Base-by-base conservation (phyloP, 35 echinoderm and acorn worm species). In the Strongylocentrotus purpuratus region DNA sequence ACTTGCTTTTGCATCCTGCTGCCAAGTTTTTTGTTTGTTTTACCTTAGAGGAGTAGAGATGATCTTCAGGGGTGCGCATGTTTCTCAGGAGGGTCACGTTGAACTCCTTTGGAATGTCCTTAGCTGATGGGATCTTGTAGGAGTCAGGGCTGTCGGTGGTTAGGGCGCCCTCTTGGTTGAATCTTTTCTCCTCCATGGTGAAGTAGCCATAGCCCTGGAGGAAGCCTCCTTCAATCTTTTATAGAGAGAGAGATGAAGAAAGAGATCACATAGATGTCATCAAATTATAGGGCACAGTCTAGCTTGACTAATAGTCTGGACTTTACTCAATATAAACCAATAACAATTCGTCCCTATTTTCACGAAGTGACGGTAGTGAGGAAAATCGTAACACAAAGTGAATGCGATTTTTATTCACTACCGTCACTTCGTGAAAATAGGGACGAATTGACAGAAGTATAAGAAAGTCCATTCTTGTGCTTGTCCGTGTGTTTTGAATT, bases 31-130 rank as follows among this genome's bases (percentile, higher is more conserved):
- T 50, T 2, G 1, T 55, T 55, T 55, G 10, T 28, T 31, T 31
- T 94, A 96, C 95, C 95, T 96, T 96, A 33, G 95, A 96, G 9
- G 95, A 96, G 61, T 94, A 96, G 41, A 96, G 59, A 60, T 47
- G 31, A 32, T 59, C 46, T 32, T 55, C 47, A 48, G 48, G 45
- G 32, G 32, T 96, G n/a, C 25, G 13, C n/a, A 46, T 46, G 78
- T 96, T 88, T 28, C 86, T 46, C 28, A 96, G 33, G 13, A 96
- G 33, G 13, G 85, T 94, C 7, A 96, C 91, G 47, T 96, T 96
- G 86, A 96, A 96, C 41, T 96, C 78, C 4, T 85, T 58, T 0
- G 95, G 95, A 11, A 96, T 94, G 87, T 96, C 94, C 35, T 31
- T 87, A 25, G 59, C 52, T 28, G 71, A 47, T 50, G 95, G 95